Conservation (phyloP, 2,113 vertebrate species). For the Cottus gobio region DNA sequence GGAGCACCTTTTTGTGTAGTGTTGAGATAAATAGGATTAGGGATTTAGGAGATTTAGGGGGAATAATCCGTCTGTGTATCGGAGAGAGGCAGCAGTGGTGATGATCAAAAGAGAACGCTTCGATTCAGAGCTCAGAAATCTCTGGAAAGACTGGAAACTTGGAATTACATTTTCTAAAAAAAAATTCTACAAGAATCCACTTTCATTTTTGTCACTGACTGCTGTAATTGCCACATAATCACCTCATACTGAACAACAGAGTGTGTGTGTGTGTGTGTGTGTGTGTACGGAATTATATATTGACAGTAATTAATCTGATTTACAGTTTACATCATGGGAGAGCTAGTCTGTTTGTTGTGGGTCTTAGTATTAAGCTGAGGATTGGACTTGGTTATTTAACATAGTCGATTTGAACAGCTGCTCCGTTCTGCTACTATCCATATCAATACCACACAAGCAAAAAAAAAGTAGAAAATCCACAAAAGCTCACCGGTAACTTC, state of each 20-base stretch:
- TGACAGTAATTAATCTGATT: constrained; percentile 79
- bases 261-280: constrained; percentile 13
- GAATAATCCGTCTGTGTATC: constrained; percentile 80
- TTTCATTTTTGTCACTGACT: constrained; percentile 63
- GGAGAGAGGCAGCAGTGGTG: constrained; percentile 70
- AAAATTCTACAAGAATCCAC: constrained; percentile 63
- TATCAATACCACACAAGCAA: constrained; percentile 35
- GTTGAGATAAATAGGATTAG: constrained; percentile 82
- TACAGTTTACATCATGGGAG: constrained; percentile 71
- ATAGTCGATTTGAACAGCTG: constrained; percentile 79
- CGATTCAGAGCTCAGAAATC: constrained; percentile 71
- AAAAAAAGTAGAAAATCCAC: constrained; percentile 11
- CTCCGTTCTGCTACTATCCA: constrained; percentile 59
- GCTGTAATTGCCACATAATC: constrained; percentile 79
- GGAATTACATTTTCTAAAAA: constrained; percentile 60
- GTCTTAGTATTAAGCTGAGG: constrained; percentile 74
- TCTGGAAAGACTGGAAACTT: constrained; percentile 57
- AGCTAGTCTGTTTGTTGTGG: constrained; percentile 74
- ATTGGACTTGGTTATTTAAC: constrained; percentile 76
- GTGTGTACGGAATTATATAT: constrained; percentile 70
- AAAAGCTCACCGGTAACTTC: not conserved
- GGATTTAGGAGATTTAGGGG: constrained; percentile 81
- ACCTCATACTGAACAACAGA: constrained; percentile 54
- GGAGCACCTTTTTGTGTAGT: constrained; percentile 75
- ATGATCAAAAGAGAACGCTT: constrained; percentile 77